Percentiles rank a stretch among this genome's conserved stretches.
Conservation (phyloP, 2,797 vertebrate genomes). For the Ctenosaura bakeri region DNA sequence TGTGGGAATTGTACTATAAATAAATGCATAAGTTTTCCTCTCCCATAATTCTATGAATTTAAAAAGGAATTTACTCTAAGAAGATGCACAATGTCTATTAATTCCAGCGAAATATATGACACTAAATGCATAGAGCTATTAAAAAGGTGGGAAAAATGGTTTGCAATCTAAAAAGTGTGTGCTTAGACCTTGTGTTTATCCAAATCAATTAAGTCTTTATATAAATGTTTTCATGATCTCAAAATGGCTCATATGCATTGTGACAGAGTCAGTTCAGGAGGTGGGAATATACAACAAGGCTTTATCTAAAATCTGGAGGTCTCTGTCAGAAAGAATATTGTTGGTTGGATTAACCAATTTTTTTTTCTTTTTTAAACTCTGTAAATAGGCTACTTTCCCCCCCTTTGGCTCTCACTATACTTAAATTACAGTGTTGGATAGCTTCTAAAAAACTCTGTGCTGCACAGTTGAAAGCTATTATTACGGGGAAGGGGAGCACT, state of each 20-base stretch:
- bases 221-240: background rate
- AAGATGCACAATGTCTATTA: background rate
- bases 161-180: background rate
- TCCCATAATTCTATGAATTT: background rate
- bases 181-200: background rate
- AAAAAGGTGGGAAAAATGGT: background rate
- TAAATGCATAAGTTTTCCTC: background rate
- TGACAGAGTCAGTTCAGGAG: background rate
- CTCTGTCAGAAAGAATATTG: background rate
- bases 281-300: background rate
- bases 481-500: too few relatives aligned
- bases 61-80: background rate
- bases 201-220: background rate
- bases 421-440: background rate
- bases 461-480: background rate
- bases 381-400: background rate
- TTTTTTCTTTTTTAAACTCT: background rate
- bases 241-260: background rate
- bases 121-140: background rate
- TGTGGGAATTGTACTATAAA: background rate
- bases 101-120: background rate
- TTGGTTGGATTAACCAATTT: background rate
- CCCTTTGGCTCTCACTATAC: background rate
- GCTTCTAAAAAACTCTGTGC: background rate
- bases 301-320: background rate